A percentile compares a stretch with the other conserved stretches of the same genome.
These are phyloP conservation scores for Hymenopus coronatus DNA, from an alignment of 2,888 invertebrate genomes.

Conservation along the genomic window DNA sequence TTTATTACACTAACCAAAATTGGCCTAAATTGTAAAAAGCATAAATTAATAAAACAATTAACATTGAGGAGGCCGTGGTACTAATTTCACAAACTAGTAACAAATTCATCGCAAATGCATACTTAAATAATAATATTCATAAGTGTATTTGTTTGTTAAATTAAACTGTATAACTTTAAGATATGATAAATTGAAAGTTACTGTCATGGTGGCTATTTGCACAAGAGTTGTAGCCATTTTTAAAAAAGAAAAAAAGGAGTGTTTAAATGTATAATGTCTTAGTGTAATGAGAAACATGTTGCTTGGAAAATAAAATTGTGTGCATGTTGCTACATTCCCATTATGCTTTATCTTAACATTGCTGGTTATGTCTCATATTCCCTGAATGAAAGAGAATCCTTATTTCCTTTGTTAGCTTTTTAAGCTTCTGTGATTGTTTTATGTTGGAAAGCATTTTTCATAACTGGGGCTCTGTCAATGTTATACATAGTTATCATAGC, in stretches of 20 bases:
- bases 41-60: background rate
- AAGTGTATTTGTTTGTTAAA: slow-evolving; percentile 23
- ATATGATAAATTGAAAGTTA: slow-evolving; percentile 19
- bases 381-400: slow-evolving; percentile 14
- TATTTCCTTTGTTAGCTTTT: slow-evolving; percentile 11
- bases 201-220: slow-evolving; percentile 11
- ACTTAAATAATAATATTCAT: slow-evolving; percentile 20
- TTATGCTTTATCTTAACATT: slow-evolving; percentile 25
- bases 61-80: background rate
- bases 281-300: slow-evolving; percentile 30
- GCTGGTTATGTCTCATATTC: slow-evolving; percentile 12
- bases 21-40: slow-evolving; percentile 9
- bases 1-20: background rate
- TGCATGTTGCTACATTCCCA: slow-evolving; percentile 33
- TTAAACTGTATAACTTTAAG: slow-evolving; percentile 29
- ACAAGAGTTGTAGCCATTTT: slow-evolving; percentile 23
- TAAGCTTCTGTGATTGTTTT: background rate
- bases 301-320: slow-evolving; percentile 34
- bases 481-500: background rate
- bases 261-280: slow-evolving; percentile 26
- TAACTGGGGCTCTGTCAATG: background rate
- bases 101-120: slow-evolving; percentile 9
- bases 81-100: background rate
- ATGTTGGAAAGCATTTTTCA: background rate
- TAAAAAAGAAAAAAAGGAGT: slow-evolving; percentile 11